Percentiles rank a stretch among this genome's conserved stretches.
Conservation (phyloP, 2,797 vertebrate genomes). For the Malacoraja senta region DNA sequence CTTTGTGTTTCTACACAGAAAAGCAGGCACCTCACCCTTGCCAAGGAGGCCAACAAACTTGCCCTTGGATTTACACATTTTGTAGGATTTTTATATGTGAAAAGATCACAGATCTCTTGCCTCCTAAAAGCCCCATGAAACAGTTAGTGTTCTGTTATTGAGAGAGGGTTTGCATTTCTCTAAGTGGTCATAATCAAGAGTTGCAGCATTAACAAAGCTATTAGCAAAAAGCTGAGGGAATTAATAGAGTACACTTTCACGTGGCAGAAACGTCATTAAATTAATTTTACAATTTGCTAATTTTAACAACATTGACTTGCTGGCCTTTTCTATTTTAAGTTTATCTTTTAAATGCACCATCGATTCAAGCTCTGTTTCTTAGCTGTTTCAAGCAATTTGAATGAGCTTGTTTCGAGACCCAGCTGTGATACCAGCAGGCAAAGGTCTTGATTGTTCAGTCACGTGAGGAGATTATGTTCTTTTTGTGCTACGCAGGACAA, state of each 20-base stretch:
- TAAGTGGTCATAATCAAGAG: background rate
- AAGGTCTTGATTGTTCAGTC: background rate
- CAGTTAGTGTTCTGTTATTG: background rate
- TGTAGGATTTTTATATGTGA: background rate
- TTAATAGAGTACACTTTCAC: background rate
- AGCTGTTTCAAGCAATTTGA: background rate
- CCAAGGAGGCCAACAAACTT: background rate
- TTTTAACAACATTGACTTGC: background rate
- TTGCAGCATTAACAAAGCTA: background rate
- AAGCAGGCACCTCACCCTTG: background rate
- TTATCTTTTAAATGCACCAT: background rate
- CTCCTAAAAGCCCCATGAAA: background rate
- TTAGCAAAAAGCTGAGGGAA: background rate
- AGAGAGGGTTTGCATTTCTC: background rate
- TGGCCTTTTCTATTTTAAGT: background rate
- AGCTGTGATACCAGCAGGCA: background rate
- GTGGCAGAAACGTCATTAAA: background rate
- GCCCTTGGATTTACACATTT: background rate
- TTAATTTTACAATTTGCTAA: background rate
- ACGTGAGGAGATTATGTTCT: background rate
- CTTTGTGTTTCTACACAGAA: slow-evolving; percentile 5
- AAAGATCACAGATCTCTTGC: background rate
- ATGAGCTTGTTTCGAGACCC: background rate
- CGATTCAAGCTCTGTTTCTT: background rate
- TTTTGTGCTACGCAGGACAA: background rate